Base-by-base conservation (phyloP, 2,888 invertebrate genomes). In the Maniola hyperantus region DNA sequence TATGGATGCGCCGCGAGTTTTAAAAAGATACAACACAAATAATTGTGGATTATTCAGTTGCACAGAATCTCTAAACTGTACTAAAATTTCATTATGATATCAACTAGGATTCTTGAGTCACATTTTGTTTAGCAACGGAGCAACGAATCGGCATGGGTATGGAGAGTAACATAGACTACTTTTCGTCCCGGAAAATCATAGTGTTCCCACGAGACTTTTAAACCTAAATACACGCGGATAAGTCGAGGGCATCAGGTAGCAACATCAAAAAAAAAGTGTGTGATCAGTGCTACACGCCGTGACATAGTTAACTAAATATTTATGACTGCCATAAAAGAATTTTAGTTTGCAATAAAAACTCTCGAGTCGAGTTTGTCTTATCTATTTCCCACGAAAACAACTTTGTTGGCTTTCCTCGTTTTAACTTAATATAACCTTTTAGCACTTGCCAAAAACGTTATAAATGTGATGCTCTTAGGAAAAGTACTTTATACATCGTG, bases 281-380 rank as follows among this genome's bases (percentile, higher is more conserved):
- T 53, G 48, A 57, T 64, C 55, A 64, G 55, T 54, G 46, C 50
- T 18, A 20, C 57, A 57, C 36, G 44, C 60, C 26, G 51, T 44
- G 34, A 50, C 46, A 51, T 58, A 26, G n/a, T n/a, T n/a, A n/a
- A 1, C 26, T 26, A 53, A 51, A 62, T 39, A 11, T 61, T 61
- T 33, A 68, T 34, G 65, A 65, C 44, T 11, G 13, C 51, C 55
- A 15, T 68, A 65, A 68, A 68, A 44, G 36, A 60, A 57, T 58
- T 57, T 61, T 61, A 65, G 65, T 68, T 62, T 44, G 61, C 57
- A 42, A 62, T 68, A 26, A 65, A 65, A 53, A 62, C 62, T 62
- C 53, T 42, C 53, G 26, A 4, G 4, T 26, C 26, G 26, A 1
- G 51, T 62, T 62, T 53, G 53, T 62, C 53, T 53, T 62, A 62